Evolutionary conservation across 2,113 vertebrate genomes (phyloP), one percentile per base, ranked within the genome.

Genomic region (Dryoscopus gambensis): DNA sequence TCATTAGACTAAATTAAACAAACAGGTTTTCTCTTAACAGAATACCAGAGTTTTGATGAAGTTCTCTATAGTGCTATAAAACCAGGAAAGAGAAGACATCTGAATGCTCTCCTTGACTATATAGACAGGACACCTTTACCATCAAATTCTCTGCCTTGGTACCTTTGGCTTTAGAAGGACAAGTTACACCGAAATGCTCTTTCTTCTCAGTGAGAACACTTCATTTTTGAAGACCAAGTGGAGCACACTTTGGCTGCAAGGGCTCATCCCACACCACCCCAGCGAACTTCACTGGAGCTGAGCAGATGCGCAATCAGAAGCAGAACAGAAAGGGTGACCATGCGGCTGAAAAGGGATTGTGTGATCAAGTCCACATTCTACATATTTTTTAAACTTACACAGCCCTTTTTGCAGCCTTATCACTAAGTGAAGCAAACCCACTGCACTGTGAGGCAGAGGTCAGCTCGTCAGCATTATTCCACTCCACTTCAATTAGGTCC

Each of bases 401-500:
- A 78, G 64, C 10, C 28, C 40, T 52, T 64, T 89, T 57, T 70
- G 53, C 25, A 90, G 73, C 24, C 52, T 73, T 74, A 59, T 46
- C 82, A 19, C 37, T 42, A 53, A 89, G 62, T 7, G 25, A 93
- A 89, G 65, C 55, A 71, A 87, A 50, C 56, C 3, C 71, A 30
- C 31, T 84, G 74, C 42, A 24, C 5, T 46, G 68, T 65, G 15
- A 56, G 69, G 82, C 35, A 46, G 40, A 86, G 78, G 49, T 65
- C 56, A 27, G 31, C 18, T 78, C 2, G 0, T 63, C 76, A 56
- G 37, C 52, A 67, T 71, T 80, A 74, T 68, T 73, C 60, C 75
- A 50, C 75, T 80, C 63, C 77, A 44, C 87, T 94, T 96, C 87
- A 95, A 75, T 96, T 75, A 96, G 92, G 67, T 84, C 70, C 79